phyloP scores from a whole-genome alignment of 2,888 invertebrate species.

The Melanotus villosus region DNA sequence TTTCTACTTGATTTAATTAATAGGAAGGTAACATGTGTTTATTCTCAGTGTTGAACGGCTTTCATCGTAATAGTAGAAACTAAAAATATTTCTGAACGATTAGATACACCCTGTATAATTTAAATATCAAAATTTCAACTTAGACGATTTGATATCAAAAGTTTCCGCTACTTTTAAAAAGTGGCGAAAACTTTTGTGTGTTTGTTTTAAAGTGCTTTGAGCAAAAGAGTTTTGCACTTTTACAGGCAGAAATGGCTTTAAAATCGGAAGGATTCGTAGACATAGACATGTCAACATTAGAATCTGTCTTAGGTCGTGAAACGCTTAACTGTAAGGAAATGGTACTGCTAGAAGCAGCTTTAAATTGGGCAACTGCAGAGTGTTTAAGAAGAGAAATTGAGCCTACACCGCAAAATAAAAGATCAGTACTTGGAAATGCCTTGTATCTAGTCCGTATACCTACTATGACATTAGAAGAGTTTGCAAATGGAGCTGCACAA shows the following conservation, averaged over 20 bases:
- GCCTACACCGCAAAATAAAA: constrained; percentile 83
- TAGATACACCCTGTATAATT: too few species aligned
- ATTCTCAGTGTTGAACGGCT: too few species aligned
- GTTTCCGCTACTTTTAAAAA: too few species aligned
- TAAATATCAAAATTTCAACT: too few species aligned
- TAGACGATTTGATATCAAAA: too few species aligned
- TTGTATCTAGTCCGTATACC: constrained; percentile 93
- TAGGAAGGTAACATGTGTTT: too few species aligned
- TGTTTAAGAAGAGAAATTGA: constrained; percentile 89
- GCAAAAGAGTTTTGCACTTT: constrained; percentile 34
- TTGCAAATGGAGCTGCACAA: constrained; percentile 96
- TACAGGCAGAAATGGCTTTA: constrained; percentile 94
- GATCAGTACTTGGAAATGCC: constrained; percentile 82
- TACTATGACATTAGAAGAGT: constrained; percentile 94
- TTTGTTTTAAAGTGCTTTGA: neutral
- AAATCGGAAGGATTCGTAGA: constrained; percentile 96
- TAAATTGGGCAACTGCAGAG: constrained; percentile 95
- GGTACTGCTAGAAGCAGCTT: constrained; percentile 89
- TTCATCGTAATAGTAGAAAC: too few species aligned
- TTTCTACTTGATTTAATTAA: too few species aligned
- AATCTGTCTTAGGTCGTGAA: constrained; percentile 92
- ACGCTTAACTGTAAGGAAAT: constrained; percentile 96
- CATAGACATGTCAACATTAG: constrained; percentile 93
- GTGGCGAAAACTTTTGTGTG: neutral
- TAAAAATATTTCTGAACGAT: too few species aligned